Evolutionary conservation across 2,113 vertebrate species (phyloP), one percentile per base, ranked within the genome.

Genomic region (Phaethon lepturus): DNA sequence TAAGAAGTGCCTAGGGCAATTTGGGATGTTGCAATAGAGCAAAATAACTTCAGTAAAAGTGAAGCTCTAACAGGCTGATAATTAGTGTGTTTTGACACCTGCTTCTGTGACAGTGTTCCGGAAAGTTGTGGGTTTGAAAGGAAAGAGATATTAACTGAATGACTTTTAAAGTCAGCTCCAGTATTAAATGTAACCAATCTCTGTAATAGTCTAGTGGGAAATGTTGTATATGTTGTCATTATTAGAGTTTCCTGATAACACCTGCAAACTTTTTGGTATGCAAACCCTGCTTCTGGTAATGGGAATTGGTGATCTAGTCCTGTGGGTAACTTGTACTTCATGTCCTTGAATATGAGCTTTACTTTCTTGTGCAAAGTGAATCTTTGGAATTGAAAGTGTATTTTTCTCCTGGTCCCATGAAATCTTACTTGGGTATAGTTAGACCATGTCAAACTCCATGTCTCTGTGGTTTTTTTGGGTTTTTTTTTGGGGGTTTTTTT

Each of bases 1-100:
- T 95, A 79, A 90, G 62, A 96, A 93, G 33, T 86, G 95, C 95
- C 90, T 82, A 45, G 49, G 93, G 96, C 66, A 72, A 93, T 85
- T 75, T 23, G 10, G 60, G 62, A 79, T 94, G 74, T 75, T 93
- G 90, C n/a, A 81, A 14, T 26, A 91, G 35, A 72, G 77, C 58
- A 79, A 82, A 93, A 79, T 90, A 38, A 64, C 66, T 87, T 82
- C 76, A 78, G 80, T 77, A 68, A 31, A 81, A 85, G 35, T 40
- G 53, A 62, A 79, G 73, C 62, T 87, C 28, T 56, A 85, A 81
- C 66, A 85, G 66, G 15, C 92, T 88, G 90, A 58, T 90, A 90
- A 92, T 94, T 77, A 66, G 29, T 53, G 40, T 90, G 40, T 82
- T 96, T 82, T 91, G 92, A 93, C 90, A 92, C 87, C 66, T 42